Evolutionary conservation across 2,888 invertebrate species (phyloP).

Genomic region (Adelphocoris suturalis): DNA sequence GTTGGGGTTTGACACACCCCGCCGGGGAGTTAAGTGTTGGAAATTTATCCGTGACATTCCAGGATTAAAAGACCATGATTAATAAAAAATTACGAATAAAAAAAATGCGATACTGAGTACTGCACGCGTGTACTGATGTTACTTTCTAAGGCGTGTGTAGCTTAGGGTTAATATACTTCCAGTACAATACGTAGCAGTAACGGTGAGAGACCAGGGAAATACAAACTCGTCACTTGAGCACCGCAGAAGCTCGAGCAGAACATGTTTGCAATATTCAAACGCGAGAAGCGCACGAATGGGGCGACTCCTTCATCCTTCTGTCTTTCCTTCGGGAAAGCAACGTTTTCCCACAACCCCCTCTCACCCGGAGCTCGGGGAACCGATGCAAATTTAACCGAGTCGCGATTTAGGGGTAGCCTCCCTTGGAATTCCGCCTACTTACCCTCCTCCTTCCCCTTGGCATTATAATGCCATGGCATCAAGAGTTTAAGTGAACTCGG

Average conservation of each 20-base stretch:
- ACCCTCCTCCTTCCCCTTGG: background rate
- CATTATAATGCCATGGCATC: constrained; percentile 40
- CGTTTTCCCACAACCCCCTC: background rate
- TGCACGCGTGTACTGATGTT: too few species aligned
- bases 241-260: background rate
- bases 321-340: background rate
- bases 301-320: constrained; percentile 1
- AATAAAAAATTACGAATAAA: too few species aligned
- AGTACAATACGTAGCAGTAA: background rate
- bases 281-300: background rate
- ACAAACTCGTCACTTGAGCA: constrained; percentile 1
- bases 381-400: constrained; percentile 43
- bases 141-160: too few species aligned
- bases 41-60: too few species aligned
- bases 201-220: background rate
- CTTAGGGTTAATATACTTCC: background rate
- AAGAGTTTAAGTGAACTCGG: constrained; percentile 23
- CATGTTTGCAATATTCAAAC: constrained; percentile 21
- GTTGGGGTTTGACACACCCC: too few species aligned
- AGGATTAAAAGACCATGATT: too few species aligned
- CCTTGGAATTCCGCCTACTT: constrained; percentile 24
- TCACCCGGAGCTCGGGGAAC: background rate
- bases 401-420: constrained; percentile 43
- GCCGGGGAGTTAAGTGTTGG: too few species aligned
- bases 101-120: too few species aligned